phyloP scores from a whole-genome alignment of 2,113 vertebrate species.

The Dermatemys mawii region DNA sequence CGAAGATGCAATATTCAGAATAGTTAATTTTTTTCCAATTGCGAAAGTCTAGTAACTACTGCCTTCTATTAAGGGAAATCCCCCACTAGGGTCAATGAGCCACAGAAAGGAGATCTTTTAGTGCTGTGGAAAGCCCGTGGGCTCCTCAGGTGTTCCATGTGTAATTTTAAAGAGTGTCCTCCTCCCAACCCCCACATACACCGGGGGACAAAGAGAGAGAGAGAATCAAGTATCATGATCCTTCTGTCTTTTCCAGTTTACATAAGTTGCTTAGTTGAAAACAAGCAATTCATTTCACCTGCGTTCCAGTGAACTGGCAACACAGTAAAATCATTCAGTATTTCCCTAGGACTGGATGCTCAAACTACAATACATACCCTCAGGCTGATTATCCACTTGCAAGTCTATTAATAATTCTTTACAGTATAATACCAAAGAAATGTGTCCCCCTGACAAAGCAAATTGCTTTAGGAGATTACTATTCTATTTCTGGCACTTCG shows the following conservation, averaged over 20 bases:
- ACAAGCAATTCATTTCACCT: not conserved
- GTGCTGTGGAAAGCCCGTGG: not conserved
- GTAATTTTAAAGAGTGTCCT: not conserved
- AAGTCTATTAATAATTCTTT: not conserved
- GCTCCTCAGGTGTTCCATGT: not conserved
- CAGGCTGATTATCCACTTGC: not conserved
- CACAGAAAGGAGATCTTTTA: not conserved
- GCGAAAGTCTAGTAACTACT: not conserved
- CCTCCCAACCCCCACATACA: too few species aligned
- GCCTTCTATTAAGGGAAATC: not conserved
- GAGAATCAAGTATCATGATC: not conserved
- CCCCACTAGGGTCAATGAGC: not conserved
- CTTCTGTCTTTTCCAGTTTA: not conserved
- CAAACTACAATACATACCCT: not conserved
- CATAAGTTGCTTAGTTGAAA: not conserved
- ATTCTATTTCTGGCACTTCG: not conserved
- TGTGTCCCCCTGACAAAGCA: not conserved
- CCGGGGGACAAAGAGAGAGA: too few species aligned
- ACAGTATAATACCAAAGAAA: not conserved
- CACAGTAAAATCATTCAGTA: not conserved
- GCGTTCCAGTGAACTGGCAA: not conserved
- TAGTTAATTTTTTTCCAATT: slow-evolving; percentile 1
- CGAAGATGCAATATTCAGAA: not conserved
- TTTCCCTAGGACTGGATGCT: not conserved
- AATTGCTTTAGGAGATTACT: slow-evolving; percentile 11